Percentiles rank a stretch among this genome's conserved stretches.
Conservation (phyloP, 2,113 vertebrate genomes). For the Charadrius vociferus region DNA sequence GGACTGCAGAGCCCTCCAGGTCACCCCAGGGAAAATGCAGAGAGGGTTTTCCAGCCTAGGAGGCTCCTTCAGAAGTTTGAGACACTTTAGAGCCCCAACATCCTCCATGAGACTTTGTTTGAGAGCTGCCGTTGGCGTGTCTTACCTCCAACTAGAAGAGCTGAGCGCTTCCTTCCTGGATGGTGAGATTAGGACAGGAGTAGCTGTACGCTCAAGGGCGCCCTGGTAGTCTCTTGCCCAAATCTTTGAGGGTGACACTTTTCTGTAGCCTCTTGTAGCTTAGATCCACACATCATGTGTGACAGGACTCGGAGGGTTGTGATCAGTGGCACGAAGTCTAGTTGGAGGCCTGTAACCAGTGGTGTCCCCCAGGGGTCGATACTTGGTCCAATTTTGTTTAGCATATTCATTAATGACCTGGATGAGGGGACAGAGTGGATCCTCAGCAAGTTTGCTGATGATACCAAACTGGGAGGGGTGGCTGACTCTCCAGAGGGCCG, state of each 20-base stretch:
- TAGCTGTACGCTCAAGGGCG: neutral
- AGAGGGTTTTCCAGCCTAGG: neutral
- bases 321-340: no score
- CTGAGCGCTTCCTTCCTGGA: neutral
- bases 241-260: neutral
- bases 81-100: neutral
- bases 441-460: no score
- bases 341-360: no score
- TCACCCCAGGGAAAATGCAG: neutral
- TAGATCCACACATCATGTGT: neutral
- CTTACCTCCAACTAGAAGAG: neutral
- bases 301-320: no score
- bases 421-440: no score
- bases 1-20: neutral
- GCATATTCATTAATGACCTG: no score
- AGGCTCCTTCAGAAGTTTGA: neutral
- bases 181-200: neutral
- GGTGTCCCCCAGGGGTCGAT: no score
- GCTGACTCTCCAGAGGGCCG: no score
- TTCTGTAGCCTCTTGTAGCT: neutral
- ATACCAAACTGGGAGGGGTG: no score
- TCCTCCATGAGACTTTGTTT: neutral
- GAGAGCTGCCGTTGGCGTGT: neutral
- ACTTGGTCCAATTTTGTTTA: no score
- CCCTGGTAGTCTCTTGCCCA: neutral